Percentiles rank a stretch among this genome's conserved stretches.
Conservation (phyloP, 2,797 vertebrate species). For the Alauda arvensis region DNA sequence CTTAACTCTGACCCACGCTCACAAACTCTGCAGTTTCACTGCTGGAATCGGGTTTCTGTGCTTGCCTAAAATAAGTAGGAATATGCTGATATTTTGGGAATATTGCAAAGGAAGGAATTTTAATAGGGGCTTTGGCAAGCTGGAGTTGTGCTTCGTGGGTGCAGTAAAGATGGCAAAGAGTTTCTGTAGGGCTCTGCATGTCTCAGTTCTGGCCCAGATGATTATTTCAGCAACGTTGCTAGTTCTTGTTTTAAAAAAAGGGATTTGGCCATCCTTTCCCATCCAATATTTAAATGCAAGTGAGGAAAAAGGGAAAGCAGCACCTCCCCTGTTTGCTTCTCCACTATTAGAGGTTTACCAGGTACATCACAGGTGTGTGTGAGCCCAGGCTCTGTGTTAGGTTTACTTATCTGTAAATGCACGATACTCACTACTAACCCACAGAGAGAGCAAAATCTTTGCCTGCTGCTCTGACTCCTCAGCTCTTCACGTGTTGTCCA, state of each 20-base stretch:
- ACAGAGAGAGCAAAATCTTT: background rate
- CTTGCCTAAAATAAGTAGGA: background rate
- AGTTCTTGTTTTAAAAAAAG: background rate
- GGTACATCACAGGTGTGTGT: background rate
- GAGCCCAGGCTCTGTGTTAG: background rate
- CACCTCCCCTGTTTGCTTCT: background rate
- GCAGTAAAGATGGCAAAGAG: background rate
- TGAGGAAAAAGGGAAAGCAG: background rate
- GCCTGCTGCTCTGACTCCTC: background rate
- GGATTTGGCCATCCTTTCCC: background rate
- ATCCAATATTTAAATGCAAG: background rate
- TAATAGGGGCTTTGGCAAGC: background rate
- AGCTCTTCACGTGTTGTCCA: background rate
- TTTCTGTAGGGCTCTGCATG: background rate
- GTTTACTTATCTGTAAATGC: background rate
- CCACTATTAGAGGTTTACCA: background rate
- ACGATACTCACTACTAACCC: background rate
- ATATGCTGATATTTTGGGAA: constrained; percentile 9
- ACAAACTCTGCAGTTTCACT: background rate
- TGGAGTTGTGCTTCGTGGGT: background rate
- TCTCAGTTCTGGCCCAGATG: background rate
- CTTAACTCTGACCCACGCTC: background rate
- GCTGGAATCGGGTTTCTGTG: background rate
- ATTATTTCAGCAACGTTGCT: background rate
- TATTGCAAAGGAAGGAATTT: background rate